Percentiles rank a stretch among this genome's conserved stretches.
Evolutionary conservation across 30 jellyfish, hydroid and myxozoan species (phyloP).

Genomic region (Sanderia malayensis): DNA sequence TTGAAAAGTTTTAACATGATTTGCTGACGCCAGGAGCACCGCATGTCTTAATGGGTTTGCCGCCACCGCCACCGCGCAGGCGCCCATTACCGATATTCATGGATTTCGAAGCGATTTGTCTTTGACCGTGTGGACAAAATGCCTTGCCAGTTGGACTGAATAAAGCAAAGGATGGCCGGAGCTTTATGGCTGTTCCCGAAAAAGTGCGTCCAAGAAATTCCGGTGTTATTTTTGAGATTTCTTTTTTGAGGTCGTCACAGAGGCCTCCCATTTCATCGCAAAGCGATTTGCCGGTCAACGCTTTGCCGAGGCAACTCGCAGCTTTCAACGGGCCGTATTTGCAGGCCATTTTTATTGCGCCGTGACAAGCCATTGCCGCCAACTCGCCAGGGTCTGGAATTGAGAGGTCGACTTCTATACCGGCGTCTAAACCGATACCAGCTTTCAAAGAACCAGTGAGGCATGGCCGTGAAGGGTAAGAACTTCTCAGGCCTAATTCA

Average conservation of each 20-base stretch:
- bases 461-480: too few species aligned
- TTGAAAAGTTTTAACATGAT: background rate
- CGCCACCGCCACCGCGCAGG: background rate
- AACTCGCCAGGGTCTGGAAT: conserved; percentile 4
- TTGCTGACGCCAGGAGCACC: background rate
- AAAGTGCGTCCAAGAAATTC: conserved; percentile 11
- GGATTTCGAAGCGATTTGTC: background rate
- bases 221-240: conserved; percentile 3
- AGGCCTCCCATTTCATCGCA: conserved; percentile 10
- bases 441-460: conserved; percentile 15
- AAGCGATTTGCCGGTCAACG: conserved; percentile 7
- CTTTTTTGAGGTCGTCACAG: conserved; percentile 24
- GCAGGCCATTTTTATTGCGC: conserved; percentile 11
- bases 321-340: background rate
- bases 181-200: conserved; percentile 9
- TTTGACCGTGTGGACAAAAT: background rate
- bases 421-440: conserved; percentile 51
- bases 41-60: background rate
- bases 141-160: background rate
- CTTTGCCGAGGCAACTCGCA: conserved; percentile 28
- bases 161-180: background rate
- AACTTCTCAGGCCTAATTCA: background rate
- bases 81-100: background rate
- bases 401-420: conserved; percentile 12
- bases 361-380: conserved; percentile 27